Evolutionary conservation across 2,113 vertebrate species (phyloP).

Genomic region (Oncorhynchus kisutch): DNA sequence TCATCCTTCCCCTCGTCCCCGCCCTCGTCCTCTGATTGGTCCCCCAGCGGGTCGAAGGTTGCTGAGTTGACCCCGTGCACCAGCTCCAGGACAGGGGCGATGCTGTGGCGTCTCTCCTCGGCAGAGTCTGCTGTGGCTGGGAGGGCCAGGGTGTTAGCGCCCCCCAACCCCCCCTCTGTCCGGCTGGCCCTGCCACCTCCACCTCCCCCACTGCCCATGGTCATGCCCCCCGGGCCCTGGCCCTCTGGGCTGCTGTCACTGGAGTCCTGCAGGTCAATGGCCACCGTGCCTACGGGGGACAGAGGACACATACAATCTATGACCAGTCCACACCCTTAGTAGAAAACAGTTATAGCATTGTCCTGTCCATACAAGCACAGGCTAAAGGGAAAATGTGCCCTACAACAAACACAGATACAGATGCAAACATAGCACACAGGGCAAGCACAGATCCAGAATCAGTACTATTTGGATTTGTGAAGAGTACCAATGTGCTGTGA

Average conservation of each 20-base stretch:
- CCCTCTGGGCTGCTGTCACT: constrained; percentile 76
- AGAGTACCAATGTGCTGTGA: no score
- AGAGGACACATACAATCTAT: not conserved
- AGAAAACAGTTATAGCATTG: not conserved
- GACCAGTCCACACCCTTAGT: no score
- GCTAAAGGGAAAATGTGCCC: not conserved
- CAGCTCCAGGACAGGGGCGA: constrained; percentile 79
- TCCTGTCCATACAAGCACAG: no score
- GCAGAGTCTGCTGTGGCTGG: constrained; percentile 59
- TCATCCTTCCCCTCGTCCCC: constrained; percentile 77
- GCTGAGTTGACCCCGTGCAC: constrained; percentile 72
- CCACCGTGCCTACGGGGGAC: constrained; percentile 73
- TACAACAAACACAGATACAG: not conserved
- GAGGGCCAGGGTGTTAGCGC: constrained; percentile 71
- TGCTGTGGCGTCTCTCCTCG: constrained; percentile 76
- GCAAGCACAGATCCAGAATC: not conserved
- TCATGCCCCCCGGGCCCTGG: constrained; percentile 42
- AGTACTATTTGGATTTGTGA: not conserved
- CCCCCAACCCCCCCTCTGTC: constrained; percentile 60
- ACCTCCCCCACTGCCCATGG: constrained; percentile 22
- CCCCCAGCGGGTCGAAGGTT: constrained; percentile 79
- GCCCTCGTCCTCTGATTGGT: constrained; percentile 80
- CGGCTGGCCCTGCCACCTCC: constrained; percentile 54
- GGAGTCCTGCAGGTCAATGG: constrained; percentile 79
- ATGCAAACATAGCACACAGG: not conserved